Conservation (phyloP, 2,888 invertebrate species). For the Operophtera brumata region DNA sequence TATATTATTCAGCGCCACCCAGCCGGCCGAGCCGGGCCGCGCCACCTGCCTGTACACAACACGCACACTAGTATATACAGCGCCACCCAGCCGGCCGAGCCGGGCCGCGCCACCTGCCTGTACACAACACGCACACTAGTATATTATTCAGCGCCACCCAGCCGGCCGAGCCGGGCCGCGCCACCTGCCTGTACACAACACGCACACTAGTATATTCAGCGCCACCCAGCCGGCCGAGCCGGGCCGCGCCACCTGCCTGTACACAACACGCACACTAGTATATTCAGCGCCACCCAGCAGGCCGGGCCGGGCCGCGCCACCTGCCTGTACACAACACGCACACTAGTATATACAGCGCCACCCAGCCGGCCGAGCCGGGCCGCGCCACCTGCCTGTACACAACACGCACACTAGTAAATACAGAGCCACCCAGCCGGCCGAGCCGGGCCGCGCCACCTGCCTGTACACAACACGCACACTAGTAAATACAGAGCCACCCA, state of each 20-base stretch:
- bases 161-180: slow-evolving; percentile 96
- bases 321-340: slow-evolving; percentile 83
- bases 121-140: background rate
- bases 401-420: background rate
- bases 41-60: slow-evolving; percentile 81
- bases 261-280: slow-evolving; percentile 92
- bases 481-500: slow-evolving; percentile 85
- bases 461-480: slow-evolving; percentile 7
- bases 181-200: slow-evolving; percentile 77
- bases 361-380: slow-evolving; percentile 98
- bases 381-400: slow-evolving; percentile 76
- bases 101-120: slow-evolving; percentile 86
- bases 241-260: slow-evolving; percentile 83
- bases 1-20: slow-evolving; percentile 84
- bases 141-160: slow-evolving; percentile 87
- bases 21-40: slow-evolving; percentile 97
- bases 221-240: slow-evolving; percentile 98
- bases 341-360: no score
- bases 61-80: no score
- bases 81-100: slow-evolving; percentile 97
- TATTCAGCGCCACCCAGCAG: slow-evolving; percentile 96
- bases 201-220: no score
- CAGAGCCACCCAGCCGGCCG: slow-evolving; percentile 94
- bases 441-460: slow-evolving; percentile 90
- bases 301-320: slow-evolving; percentile 94